phyloP scores from a whole-genome alignment of 1,140 invertebrate species.

The Drosophila auraria region DNA sequence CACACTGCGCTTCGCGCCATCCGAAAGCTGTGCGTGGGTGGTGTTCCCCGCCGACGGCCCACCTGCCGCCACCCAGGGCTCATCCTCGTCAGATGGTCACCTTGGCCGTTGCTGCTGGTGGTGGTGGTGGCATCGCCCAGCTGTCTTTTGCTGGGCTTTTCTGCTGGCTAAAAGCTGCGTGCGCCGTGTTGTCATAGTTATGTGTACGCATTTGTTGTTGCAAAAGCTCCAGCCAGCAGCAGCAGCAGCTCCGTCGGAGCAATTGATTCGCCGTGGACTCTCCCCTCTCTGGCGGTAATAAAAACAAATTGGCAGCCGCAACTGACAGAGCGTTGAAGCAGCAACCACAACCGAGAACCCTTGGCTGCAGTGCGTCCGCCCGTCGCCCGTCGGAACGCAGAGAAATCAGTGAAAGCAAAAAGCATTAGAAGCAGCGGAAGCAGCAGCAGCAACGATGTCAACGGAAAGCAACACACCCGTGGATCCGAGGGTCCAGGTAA shows the following conservation, averaged over 20 bases:
- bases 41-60: not conserved
- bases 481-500: slow-evolving; percentile 85
- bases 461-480: slow-evolving; percentile 85
- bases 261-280: slow-evolving; percentile 41
- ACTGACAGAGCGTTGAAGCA: slow-evolving; percentile 17
- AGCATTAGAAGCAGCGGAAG: slow-evolving; percentile 3
- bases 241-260: slow-evolving; percentile 21
- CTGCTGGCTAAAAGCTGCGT: slow-evolving; percentile 41
- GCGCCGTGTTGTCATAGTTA: slow-evolving; percentile 64
- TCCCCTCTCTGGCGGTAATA: slow-evolving; percentile 13
- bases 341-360: not conserved
- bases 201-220: slow-evolving; percentile 51
- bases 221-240: slow-evolving; percentile 41
- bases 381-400: slow-evolving; percentile 5
- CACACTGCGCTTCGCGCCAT: not conserved
- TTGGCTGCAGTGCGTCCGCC: slow-evolving; percentile 12
- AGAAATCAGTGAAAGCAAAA: slow-evolving; percentile 12
- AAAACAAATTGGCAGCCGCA: slow-evolving; percentile 38
- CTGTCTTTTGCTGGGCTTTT: slow-evolving; percentile 13
- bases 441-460: slow-evolving; percentile 61
- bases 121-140: not conserved
- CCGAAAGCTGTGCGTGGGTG: slow-evolving; percentile 10
- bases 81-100: slow-evolving; percentile 3
- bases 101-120: not conserved
- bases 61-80: not conserved